Evolutionary conservation across 92 coral and sea anemone genomes (phyloP).

Genomic region (Heliopora coerulea): DNA sequence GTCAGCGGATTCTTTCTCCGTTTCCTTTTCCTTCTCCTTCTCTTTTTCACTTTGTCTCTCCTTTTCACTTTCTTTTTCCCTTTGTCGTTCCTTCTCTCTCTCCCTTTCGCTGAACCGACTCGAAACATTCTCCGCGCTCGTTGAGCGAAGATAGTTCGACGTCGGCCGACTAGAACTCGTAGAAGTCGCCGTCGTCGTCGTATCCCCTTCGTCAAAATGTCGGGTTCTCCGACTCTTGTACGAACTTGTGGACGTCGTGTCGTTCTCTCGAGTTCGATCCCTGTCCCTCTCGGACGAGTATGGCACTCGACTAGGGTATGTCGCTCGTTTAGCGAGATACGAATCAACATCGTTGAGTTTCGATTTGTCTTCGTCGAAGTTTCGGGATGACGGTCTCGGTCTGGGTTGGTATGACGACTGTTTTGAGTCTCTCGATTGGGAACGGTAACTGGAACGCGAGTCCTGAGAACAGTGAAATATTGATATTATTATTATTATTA

Average conservation of each 20-base stretch:
- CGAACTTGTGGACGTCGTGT: slow-evolving; percentile 44
- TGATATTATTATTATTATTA: neutral
- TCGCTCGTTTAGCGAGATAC: slow-evolving; percentile 23
- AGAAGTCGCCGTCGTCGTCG: slow-evolving; percentile 44
- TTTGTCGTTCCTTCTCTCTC: slow-evolving; percentile 71
- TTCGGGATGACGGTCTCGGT: slow-evolving; percentile 38
- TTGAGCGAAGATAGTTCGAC: slow-evolving; percentile 53
- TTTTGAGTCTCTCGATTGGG: slow-evolving; percentile 27
- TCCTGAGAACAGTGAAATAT: slow-evolving; percentile 1
- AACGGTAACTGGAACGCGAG: slow-evolving; percentile 34
- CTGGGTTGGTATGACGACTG: slow-evolving; percentile 27
- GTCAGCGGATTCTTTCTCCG: slow-evolving; percentile 66
- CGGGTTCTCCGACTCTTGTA: slow-evolving; percentile 57
- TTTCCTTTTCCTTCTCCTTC: slow-evolving; percentile 55
- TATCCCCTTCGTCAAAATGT: slow-evolving; percentile 37
- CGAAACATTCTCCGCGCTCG: slow-evolving; percentile 62
- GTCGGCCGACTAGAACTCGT: slow-evolving; percentile 62
- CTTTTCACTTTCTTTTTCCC: slow-evolving; percentile 66
- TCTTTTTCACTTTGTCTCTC: slow-evolving; percentile 63
- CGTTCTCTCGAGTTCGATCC: slow-evolving; percentile 43
- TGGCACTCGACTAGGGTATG: slow-evolving; percentile 8
- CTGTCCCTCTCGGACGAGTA: slow-evolving; percentile 16
- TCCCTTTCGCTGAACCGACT: slow-evolving; percentile 75
- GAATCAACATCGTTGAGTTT: slow-evolving; percentile 41
- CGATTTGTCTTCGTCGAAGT: slow-evolving; percentile 38